These are phyloP conservation scores for Stramonita haemastoma DNA, from an alignment of 2,888 invertebrate species.

Conservation along the genomic window DNA sequence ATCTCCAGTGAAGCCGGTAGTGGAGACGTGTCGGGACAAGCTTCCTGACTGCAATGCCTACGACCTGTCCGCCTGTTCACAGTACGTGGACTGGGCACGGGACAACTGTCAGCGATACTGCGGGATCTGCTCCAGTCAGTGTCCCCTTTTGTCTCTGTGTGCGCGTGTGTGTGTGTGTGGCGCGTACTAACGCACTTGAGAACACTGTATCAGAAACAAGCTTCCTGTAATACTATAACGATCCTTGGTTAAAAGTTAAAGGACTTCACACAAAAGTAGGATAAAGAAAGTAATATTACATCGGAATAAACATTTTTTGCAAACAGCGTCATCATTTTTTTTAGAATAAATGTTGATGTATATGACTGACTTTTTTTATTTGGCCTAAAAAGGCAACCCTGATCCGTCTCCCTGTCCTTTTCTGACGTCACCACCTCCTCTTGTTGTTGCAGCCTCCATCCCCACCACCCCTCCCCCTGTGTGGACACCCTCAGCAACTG, in stretches of 20 bases:
- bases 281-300: too few species aligned
- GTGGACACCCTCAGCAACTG: conserved; percentile 59
- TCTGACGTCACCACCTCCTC: neutral
- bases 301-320: too few species aligned
- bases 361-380: too few species aligned
- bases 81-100: conserved; percentile 60
- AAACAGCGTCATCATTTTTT: too few species aligned
- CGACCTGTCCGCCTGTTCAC: conserved; percentile 53
- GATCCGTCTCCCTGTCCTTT: too few species aligned
- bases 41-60: conserved; percentile 57
- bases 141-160: neutral
- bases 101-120: conserved; percentile 63
- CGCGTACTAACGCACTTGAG: neutral
- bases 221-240: neutral
- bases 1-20: conserved; percentile 40
- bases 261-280: too few species aligned
- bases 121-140: conserved; percentile 60
- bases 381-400: too few species aligned
- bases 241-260: too few species aligned
- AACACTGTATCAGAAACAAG: too few species aligned
- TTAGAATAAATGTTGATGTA: too few species aligned
- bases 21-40: conserved; percentile 61
- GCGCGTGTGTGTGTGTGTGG: neutral
- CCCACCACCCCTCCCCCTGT: conserved; percentile 62
- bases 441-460: conserved; percentile 46